phyloP scores from a whole-genome alignment of 2,888 invertebrate species.

The Volucella zonaria region DNA sequence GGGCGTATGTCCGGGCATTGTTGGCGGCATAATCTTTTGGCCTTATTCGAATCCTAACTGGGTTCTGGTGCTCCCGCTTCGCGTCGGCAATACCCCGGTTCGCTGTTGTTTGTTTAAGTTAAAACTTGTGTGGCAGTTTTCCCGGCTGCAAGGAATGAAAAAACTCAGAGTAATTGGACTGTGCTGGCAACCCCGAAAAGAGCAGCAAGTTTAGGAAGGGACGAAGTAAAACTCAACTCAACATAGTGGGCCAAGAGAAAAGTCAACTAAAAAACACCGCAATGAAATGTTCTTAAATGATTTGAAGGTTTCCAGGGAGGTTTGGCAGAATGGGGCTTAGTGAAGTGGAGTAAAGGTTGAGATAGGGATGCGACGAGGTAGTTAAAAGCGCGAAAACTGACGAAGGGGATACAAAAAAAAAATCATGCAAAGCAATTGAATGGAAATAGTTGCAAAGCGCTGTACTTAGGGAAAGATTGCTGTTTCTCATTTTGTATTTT shows the following conservation, averaged over 20 bases:
- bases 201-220: constrained; percentile 5
- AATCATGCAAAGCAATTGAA: constrained; percentile 26
- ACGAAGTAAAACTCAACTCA: not conserved
- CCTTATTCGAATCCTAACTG: constrained; percentile 49
- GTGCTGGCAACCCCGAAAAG: constrained; percentile 13
- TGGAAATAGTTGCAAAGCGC: constrained; percentile 5
- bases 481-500: not conserved
- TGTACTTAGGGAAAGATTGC: constrained; percentile 9
- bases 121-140: constrained; percentile 61
- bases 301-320: constrained; percentile 29
- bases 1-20: constrained; percentile 64
- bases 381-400: constrained; percentile 6
- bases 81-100: constrained; percentile 29
- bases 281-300: constrained; percentile 61
- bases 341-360: constrained; percentile 21
- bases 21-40: constrained; percentile 64
- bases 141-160: constrained; percentile 28
- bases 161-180: constrained; percentile 70
- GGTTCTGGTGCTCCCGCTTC: not conserved
- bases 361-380: not conserved
- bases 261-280: constrained; percentile 30
- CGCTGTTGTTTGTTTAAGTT: constrained; percentile 52
- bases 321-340: not conserved
- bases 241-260: not conserved
- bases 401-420: constrained; percentile 1